phyloP scores from a whole-genome alignment of 2,797 vertebrate species.

The Diplodus puntazzo region DNA sequence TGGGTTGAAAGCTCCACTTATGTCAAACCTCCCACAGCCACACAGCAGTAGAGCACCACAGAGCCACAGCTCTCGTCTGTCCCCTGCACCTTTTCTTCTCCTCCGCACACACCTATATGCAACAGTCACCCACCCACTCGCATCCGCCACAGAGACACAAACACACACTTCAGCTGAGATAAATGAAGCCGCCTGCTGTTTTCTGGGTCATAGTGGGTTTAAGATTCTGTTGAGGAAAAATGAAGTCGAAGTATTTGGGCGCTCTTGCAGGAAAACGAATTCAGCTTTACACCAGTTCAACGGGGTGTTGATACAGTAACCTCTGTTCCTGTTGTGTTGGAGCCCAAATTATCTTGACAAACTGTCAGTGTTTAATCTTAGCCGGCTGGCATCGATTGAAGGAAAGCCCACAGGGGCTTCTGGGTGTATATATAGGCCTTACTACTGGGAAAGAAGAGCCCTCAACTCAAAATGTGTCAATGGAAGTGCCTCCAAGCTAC shows the following conservation, averaged over 20 bases:
- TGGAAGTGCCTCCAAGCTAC: conserved; percentile 65
- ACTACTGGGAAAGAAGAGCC: conserved; percentile 59
- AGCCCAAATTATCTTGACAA: conserved; percentile 56
- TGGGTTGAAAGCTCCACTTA: conserved; percentile 88
- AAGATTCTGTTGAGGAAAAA: conserved; percentile 25
- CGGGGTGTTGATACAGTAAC: conserved; percentile 30
- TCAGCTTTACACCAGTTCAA: conserved; percentile 30
- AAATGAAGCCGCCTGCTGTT: conserved; percentile 43
- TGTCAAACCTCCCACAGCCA: conserved; percentile 87
- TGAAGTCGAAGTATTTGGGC: conserved; percentile 2
- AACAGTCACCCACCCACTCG: conserved; percentile 33
- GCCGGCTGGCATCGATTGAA: conserved; percentile 57
- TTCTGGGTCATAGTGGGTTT: conserved; percentile 58
- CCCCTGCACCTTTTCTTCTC: conserved; percentile 49
- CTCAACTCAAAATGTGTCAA: conserved; percentile 70
- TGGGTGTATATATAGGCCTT: conserved; percentile 59
- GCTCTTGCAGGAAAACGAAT: conserved; percentile 9
- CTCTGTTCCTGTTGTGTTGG: conserved; percentile 19
- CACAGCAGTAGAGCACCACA: conserved; percentile 70
- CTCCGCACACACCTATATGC: conserved; percentile 35
- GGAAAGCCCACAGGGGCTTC: conserved; percentile 54
- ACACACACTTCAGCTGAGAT: conserved; percentile 41
- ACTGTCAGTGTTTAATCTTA: conserved; percentile 63
- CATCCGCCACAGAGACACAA: conserved; percentile 22
- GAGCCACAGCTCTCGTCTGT: conserved; percentile 53